Evolutionary conservation across 1,140 invertebrate genomes (phyloP), one percentile per base, ranked within the genome.

Genomic region (Venturia canescens): DNA sequence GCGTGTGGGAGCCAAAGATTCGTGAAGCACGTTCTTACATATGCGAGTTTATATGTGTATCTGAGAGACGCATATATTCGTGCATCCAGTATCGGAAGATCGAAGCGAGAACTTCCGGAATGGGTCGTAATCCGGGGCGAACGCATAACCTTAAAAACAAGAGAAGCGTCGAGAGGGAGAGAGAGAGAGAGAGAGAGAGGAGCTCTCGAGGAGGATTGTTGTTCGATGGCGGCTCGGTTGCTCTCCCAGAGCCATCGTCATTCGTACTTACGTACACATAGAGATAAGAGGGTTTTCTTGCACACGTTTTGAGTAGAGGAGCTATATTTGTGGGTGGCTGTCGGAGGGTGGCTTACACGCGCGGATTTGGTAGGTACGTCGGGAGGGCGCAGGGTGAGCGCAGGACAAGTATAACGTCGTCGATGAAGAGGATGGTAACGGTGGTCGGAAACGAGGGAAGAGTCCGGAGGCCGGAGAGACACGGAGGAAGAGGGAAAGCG

Each of bases 61-160:
- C 3, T 7, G 7, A 34, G 7, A 34, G 48, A 26, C 29, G 67
- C 60, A 23, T 21, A 57, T 57, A 44, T 44, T 44, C 13, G 13
- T 57, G 13, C 26, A 66, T 66, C 13, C 27, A 63, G 21, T 63
- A 63, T 76, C 74, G 74, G 31, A 34, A 53, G 50, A 76, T 76
- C 74, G 29, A 29, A 23, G 23, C n/a, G 67, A 83, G 82, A 50
- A 80, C 48, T 74, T 23, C 15, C 48, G 86, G 82, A 89, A 88
- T 87, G 84, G 86, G 80, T 85, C 84, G 84, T 89, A 89, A 89
- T 87, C 82, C 84, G 75, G 77, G 84, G 83, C 83, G 83, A 86
- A 85, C 84, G 80, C 83, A 88, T 89, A 89, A 89, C 84, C 87
- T 89, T 89, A 90, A 89, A 88, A 89, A 88, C 83, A 85, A 83